Conservation (phyloP, 1,140 invertebrate genomes). For the Heterodera carotae region DNA sequence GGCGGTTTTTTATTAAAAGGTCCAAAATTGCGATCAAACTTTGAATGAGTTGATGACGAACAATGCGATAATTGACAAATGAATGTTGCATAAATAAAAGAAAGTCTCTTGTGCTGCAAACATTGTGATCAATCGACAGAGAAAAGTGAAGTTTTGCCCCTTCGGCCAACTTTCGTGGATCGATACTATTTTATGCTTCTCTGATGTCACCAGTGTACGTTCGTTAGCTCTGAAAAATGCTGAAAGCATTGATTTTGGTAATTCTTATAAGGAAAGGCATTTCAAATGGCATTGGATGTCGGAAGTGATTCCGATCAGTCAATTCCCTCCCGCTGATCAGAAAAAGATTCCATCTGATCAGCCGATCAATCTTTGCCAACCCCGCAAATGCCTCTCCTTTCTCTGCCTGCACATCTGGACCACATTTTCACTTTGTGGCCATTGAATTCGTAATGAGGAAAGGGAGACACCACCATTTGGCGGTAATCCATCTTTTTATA, state of each 20-base stretch:
- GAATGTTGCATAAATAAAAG: not conserved
- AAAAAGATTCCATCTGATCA: not conserved
- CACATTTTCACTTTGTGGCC: not conserved
- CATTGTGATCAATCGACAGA: not conserved
- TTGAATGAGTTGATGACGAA: not conserved
- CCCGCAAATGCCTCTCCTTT: not conserved
- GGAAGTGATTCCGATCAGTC: not conserved
- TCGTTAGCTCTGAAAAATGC: not conserved
- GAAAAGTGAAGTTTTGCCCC: not conserved
- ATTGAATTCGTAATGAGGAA: not conserved
- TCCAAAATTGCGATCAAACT: not conserved
- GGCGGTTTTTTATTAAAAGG: no score
- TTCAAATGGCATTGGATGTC: not conserved
- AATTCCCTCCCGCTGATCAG: not conserved
- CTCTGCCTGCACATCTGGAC: not conserved
- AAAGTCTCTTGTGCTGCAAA: not conserved
- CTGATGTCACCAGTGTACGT: not conserved
- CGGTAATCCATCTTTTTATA: not conserved
- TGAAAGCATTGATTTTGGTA: not conserved
- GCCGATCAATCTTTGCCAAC: not conserved
- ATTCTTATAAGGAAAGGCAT: no score
- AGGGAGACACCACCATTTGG: not conserved
- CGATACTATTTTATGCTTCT: not conserved
- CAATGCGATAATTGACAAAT: not conserved
- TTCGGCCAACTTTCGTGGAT: not conserved